Evolutionary conservation across 30 jellyfish, hydroid and myxozoan species (phyloP), one percentile per base, ranked within the genome.

Genomic region (Nemopilema nomurai): DNA sequence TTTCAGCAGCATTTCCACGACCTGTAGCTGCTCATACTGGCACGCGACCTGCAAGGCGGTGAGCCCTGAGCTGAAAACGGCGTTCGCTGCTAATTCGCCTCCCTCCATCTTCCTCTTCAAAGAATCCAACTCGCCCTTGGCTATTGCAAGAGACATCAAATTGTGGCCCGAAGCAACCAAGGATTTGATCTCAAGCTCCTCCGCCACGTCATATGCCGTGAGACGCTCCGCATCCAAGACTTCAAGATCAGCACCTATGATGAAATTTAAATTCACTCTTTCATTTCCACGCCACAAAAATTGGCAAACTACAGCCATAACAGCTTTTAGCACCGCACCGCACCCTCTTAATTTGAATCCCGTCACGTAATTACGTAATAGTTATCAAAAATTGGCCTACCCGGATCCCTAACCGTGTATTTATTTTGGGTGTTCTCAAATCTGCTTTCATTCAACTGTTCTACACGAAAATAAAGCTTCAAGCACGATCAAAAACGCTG

Each of bases 1-100:
- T 22, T 69, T 29, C 17, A 91, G 41, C 71, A 91, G 67, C 50
- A 76, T 28, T 24, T 81, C 91, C 21, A 74, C 91, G 8, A 80
- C 80, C 18, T 76, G 87, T 1, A 77, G 23, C 28, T 57, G 80
- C 25, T 75, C 94, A 32, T 77, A 53, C 26, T 77, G 76, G 49
- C 94, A 74, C 6, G 94, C 98, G 69, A 91, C 87, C 32, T 86
- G 98, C 23, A 91, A 57, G 53, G 96, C 84, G 25, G 98, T 78
- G 19, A 82, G 67, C 6, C 92, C 87, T 20, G 87, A 76, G 28
- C 77, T 57, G 51, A 91, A 91, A 20, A 51, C 68, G 23, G 83
- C 64, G 52, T 76, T 68, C 0, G 83, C 95, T 52, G 69, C 50
- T 19, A 72, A 80, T 62, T 66, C 76, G 64, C 69, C 69, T 25